Percentiles rank a stretch among this genome's conserved stretches.
Conservation (phyloP, 2,113 vertebrate genomes). For the Pseudopodoces humilis region DNA sequence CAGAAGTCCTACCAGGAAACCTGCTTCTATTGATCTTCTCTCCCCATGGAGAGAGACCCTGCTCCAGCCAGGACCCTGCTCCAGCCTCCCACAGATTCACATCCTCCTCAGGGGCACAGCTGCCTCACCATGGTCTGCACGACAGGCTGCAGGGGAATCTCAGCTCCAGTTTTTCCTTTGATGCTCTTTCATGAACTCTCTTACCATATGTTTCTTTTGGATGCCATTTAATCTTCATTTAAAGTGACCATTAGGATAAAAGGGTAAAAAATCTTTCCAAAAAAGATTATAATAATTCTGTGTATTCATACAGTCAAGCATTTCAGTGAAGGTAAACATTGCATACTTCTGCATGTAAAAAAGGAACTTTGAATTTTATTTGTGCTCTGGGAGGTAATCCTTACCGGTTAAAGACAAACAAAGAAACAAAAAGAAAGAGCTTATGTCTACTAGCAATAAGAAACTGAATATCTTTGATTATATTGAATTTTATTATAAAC, state of each 20-base stretch:
- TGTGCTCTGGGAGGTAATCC: neutral
- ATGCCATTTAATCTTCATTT: neutral
- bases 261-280: neutral
- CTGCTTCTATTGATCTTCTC: neutral
- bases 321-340: neutral
- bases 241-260: neutral
- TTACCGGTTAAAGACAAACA: neutral
- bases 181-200: neutral
- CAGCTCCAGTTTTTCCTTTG: neutral
- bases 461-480: neutral
- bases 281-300: neutral
- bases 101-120: neutral
- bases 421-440: neutral
- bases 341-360: neutral
- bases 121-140: neutral
- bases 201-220: neutral
- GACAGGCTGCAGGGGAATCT: neutral
- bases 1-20: neutral
- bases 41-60: neutral
- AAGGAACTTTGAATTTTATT: neutral
- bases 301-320: neutral
- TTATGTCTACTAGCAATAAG: neutral
- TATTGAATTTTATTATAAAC: neutral
- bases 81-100: neutral
- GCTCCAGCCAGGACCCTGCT: neutral